Conservation (phyloP, 2,797 vertebrate genomes). For the Notamacropus eugenii region DNA sequence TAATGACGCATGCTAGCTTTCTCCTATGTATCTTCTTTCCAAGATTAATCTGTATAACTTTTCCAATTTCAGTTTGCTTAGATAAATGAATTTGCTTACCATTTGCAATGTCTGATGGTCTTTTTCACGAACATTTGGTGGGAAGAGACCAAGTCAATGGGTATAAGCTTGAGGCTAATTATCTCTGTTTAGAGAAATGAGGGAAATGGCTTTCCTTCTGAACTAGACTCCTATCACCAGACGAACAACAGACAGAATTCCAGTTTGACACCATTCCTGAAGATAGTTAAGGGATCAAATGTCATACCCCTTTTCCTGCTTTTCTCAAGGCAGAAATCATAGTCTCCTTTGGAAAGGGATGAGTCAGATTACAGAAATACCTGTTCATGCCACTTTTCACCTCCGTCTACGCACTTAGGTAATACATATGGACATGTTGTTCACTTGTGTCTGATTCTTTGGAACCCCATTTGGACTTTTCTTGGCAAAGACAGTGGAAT, state of each 20-base stretch:
- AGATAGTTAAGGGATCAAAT: too few relatives aligned
- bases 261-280: too few relatives aligned
- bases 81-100: not conserved
- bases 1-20: not conserved
- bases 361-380: too few relatives aligned
- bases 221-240: not conserved
- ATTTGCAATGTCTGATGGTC: not conserved
- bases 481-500: not conserved
- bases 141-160: not conserved
- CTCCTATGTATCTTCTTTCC: not conserved
- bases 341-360: too few relatives aligned
- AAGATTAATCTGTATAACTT: not conserved
- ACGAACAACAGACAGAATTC: not conserved
- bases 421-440: not conserved
- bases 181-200: not conserved
- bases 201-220: not conserved
- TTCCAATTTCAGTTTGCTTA: not conserved
- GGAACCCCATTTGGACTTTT: not conserved
- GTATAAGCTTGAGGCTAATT: not conserved
- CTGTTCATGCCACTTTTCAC: not conserved
- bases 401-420: not conserved
- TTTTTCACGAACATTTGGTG: not conserved
- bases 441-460: not conserved
- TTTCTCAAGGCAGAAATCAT: too few relatives aligned
- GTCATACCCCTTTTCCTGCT: too few relatives aligned